Percentiles rank a stretch among this genome's conserved stretches.
Conservation (phyloP, 2,797 vertebrate species). For the Pseudopleuronectes americanus region DNA sequence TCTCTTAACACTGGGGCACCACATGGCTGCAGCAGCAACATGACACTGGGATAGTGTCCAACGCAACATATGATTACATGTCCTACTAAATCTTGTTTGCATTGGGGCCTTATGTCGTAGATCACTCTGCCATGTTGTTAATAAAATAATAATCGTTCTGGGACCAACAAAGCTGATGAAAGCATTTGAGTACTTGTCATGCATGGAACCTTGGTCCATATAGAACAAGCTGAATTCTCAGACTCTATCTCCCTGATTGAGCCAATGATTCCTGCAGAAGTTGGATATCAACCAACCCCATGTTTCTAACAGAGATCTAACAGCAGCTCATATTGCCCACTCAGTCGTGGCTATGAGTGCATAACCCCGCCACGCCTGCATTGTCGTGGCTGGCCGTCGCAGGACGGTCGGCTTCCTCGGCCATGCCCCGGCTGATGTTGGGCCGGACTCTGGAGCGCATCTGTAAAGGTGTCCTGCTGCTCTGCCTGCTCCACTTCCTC, state of each 20-base stretch:
- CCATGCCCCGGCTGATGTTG: conserved; percentile 99
- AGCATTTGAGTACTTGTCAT: conserved; percentile 51
- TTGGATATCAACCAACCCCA: conserved; percentile 27
- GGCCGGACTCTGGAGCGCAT: conserved; percentile 99
- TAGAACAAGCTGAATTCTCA: conserved; percentile 25
- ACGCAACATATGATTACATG: conserved; percentile 17
- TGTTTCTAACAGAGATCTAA: conserved; percentile 44
- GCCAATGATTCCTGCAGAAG: conserved; percentile 57
- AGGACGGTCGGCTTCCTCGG: conserved; percentile 76
- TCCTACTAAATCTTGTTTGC: conserved; percentile 1
- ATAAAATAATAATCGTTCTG: neutral
- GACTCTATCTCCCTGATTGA: conserved; percentile 26
- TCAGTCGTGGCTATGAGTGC: conserved; percentile 60
- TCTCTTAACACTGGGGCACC: conserved; percentile 15
- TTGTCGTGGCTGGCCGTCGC: conserved; percentile 72
- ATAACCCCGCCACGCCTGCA: conserved; percentile 68
- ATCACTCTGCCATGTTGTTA: conserved; percentile 8
- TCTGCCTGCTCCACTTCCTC: conserved; percentile 97
- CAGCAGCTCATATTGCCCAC: conserved; percentile 26
- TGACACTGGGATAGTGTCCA: conserved; percentile 7
- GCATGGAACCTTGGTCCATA: conserved; percentile 38
- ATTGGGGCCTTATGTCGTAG: conserved; percentile 34
- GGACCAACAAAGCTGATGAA: conserved; percentile 8
- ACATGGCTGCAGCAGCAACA: conserved; percentile 14
- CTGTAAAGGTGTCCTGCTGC: conserved; percentile 98